Percentiles rank a stretch among this genome's conserved stretches.
phyloP scores from a whole-genome alignment of 2,797 vertebrate genomes.

The Leptatherina wallacei region DNA sequence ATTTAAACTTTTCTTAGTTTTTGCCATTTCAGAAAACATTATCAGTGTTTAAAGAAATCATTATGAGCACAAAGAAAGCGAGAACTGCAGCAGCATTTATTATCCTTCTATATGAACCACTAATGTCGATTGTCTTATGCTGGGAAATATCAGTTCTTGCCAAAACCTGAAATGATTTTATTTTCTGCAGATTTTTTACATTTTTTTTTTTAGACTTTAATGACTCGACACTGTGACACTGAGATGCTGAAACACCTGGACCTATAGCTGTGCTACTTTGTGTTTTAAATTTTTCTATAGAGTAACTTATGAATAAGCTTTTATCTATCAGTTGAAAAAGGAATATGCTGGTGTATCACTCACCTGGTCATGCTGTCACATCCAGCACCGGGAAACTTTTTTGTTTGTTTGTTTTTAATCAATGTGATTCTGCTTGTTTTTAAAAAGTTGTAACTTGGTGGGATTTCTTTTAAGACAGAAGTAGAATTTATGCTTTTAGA shows the following conservation, averaged over 20 bases:
- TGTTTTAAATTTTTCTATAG: constrained; percentile 47
- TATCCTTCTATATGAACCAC: constrained; percentile 70
- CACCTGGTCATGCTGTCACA: constrained; percentile 46
- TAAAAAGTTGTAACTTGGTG: constrained; percentile 31
- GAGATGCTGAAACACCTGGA: constrained; percentile 73
- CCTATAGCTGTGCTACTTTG: constrained; percentile 73
- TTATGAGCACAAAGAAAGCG: constrained; percentile 41
- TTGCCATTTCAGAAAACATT: constrained; percentile 32
- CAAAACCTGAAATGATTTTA: constrained; percentile 60
- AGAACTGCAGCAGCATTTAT: constrained; percentile 39
- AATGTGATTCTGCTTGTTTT: constrained; percentile 37
- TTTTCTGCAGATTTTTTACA: constrained; percentile 46
- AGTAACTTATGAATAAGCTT: constrained; percentile 68
- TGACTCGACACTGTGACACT: constrained; percentile 76
- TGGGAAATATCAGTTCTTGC: constrained; percentile 60
- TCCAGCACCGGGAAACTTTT: constrained; percentile 32
- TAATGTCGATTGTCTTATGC: constrained; percentile 59
- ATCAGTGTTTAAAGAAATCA: constrained; percentile 36
- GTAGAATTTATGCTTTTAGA: constrained; percentile 43
- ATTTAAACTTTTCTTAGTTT: constrained; percentile 39
- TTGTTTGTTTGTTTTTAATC: constrained; percentile 10
- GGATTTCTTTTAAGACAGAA: constrained; percentile 37
- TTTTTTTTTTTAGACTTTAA: constrained; percentile 38
- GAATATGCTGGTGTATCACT: constrained; percentile 44
- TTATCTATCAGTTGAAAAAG: constrained; percentile 43